Percentiles rank a stretch among this genome's conserved stretches.
These are phyloP conservation scores for Branchinecta lynchi DNA, from an alignment of 1,140 invertebrate genomes.

Conservation along the genomic window DNA sequence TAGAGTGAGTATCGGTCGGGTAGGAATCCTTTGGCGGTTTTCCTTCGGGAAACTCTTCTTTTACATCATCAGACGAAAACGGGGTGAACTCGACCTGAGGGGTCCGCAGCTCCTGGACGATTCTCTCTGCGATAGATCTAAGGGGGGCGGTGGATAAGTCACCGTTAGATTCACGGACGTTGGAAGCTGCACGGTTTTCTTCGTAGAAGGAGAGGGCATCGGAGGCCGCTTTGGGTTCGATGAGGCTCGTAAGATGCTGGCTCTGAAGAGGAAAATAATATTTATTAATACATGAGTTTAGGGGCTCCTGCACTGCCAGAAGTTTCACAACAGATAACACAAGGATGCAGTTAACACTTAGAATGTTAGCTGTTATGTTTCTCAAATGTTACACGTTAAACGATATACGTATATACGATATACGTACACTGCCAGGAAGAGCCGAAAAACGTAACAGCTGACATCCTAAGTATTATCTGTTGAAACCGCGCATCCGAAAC, in stretches of 20 bases:
- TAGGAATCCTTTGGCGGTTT: neutral
- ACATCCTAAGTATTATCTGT: no score
- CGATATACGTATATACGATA: no score
- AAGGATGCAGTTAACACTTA: no score
- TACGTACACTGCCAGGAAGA: no score
- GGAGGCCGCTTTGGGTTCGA: slow-evolving; percentile 66
- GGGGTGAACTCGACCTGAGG: slow-evolving; percentile 8
- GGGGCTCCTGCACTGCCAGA: no score
- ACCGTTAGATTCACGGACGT: slow-evolving; percentile 15
- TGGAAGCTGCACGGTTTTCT: slow-evolving; percentile 38
- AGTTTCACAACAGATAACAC: no score
- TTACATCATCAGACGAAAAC: neutral
- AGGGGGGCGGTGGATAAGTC: neutral
- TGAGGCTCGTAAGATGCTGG: slow-evolving; percentile 55
- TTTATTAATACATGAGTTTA: neutral
- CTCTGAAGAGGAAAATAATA: slow-evolving; percentile 35
- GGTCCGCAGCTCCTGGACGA: slow-evolving; percentile 11
- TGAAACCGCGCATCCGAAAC: no score
- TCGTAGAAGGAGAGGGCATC: slow-evolving; percentile 66
- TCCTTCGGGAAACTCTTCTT: neutral
- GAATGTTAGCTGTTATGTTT: no score
- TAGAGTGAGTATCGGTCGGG: slow-evolving; percentile 46
- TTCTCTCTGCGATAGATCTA: slow-evolving; percentile 17
- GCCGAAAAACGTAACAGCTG: no score
- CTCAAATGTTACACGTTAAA: no score